Base-by-base conservation (phyloP, 2,888 invertebrate species). In the Hypselothyrea guttata region DNA sequence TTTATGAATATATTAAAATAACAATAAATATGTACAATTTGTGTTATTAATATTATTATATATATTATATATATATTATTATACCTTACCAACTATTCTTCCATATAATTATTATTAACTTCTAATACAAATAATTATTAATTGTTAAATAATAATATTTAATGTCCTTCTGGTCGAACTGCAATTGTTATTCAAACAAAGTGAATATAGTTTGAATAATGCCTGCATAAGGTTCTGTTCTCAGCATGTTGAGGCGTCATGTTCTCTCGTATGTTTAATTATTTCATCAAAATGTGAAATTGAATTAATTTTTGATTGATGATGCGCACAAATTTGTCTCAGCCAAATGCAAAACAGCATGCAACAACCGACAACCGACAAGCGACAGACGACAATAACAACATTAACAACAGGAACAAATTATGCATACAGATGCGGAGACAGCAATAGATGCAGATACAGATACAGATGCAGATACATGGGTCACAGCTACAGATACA, bases 241-340 rank as follows among this genome's bases (percentile, higher is more conserved):
- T 44, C 46, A 11, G 15, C 51, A 31, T 45, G 62, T 59, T 54
- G 37, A 44, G 31, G 37, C 52, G 46, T 65, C 81, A 47, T 76
- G 82, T 77, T 4, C 3, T 22, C 22, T 22, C 22, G 33, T 4
- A 18, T 42, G 61, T 56, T 58, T 68, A 79, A 83, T 77, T 77
- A 77, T 59, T 75, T 75, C 75, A 59, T 75, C 71, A 61, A 38
- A 55, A 45, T 59, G 48, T 47, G 42, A 47, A 56, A 62, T 68
- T 22, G 22, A 68, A 51, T 61, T 55, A 52, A 68, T 59, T 63
- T 74, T 66, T 77, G 84, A 77, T 77, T 83, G 84, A 77, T 77
- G 68, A 62, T 51, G 63, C 31, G 62, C 63, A 61, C 76, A 61
- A 77, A 77, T 77, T 77, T 83, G 76, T 83, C 84, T 54, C 77